Evolutionary conservation across 2,888 invertebrate species (phyloP).

Genomic region (Drosophila meridionalis): DNA sequence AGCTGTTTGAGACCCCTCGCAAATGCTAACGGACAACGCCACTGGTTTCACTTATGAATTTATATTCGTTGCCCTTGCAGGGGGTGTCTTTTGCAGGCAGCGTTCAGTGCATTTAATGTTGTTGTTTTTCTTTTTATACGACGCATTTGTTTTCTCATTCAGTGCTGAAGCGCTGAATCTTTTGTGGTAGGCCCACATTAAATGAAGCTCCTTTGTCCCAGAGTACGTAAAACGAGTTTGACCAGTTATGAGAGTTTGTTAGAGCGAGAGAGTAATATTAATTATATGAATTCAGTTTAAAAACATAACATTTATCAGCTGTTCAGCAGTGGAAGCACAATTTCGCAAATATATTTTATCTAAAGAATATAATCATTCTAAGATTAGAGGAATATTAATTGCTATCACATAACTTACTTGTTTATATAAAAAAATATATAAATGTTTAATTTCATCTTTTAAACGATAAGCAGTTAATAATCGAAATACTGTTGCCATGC

Average conservation of each 20-base stretch:
- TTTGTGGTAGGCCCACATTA: slow-evolving; percentile 30
- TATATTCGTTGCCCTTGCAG: slow-evolving; percentile 19
- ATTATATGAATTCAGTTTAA: background rate
- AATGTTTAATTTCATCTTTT: background rate
- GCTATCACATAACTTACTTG: background rate
- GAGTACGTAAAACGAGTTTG: slow-evolving; percentile 46
- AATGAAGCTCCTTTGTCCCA: slow-evolving; percentile 35
- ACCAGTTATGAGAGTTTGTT: slow-evolving; percentile 37
- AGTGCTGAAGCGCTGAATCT: slow-evolving; percentile 8
- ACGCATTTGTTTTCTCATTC: slow-evolving; percentile 20
- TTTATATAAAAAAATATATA: background rate
- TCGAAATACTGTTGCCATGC: slow-evolving; percentile 14
- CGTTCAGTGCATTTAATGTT: slow-evolving; percentile 26
- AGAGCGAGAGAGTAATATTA: background rate
- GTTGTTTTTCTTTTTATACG: slow-evolving; percentile 21
- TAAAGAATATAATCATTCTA: background rate
- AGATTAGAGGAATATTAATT: background rate
- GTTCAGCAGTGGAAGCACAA: slow-evolving; percentile 13
- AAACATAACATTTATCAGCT: slow-evolving; percentile 48
- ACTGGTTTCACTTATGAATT: slow-evolving; percentile 33
- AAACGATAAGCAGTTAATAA: background rate
- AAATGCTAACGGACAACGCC: slow-evolving; percentile 24
- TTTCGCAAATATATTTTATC: background rate
- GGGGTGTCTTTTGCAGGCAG: slow-evolving; percentile 36
- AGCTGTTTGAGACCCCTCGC: slow-evolving; percentile 38